Evolutionary conservation across 2,113 vertebrate species (phyloP).

Genomic region (Sciurus niger): DNA sequence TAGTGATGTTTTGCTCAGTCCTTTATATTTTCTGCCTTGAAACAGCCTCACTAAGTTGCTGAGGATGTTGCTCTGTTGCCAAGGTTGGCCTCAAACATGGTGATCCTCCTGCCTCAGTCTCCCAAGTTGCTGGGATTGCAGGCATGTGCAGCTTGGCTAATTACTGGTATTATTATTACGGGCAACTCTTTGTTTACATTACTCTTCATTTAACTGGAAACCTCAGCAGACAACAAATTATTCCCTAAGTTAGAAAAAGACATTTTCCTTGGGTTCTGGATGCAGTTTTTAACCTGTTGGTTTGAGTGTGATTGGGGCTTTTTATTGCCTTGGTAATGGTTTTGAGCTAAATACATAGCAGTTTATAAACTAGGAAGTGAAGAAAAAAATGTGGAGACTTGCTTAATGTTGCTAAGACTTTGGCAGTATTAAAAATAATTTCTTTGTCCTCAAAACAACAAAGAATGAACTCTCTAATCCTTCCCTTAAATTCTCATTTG

Average conservation of each 20-base stretch:
- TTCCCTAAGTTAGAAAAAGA: conserved; percentile 44
- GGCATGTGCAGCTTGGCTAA: background rate
- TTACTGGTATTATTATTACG: conserved; percentile 21
- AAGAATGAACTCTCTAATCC: conserved; percentile 37
- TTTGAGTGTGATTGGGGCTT: conserved; percentile 27
- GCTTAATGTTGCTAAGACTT: conserved; percentile 37
- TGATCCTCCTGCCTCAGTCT: no score
- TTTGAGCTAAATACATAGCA: conserved; percentile 59
- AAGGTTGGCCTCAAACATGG: no score
- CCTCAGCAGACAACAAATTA: background rate
- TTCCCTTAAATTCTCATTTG: conserved; percentile 63
- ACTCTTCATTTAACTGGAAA: conserved; percentile 36
- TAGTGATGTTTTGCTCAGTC: no score
- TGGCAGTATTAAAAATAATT: conserved; percentile 56
- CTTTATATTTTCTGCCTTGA: no score
- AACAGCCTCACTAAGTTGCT: no score
- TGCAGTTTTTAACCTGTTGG: conserved; percentile 13
- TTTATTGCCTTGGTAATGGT: background rate
- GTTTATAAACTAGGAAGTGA: conserved; percentile 48
- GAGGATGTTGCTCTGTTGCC: no score
- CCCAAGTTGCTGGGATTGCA: no score
- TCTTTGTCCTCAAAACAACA: conserved; percentile 39
- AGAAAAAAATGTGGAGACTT: background rate
- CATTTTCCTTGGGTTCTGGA: background rate
- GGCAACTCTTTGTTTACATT: background rate